These are phyloP conservation scores for Palythoa caribaeorum DNA, from an alignment of 92 coral and sea anemone genomes.

Conservation along the genomic window DNA sequence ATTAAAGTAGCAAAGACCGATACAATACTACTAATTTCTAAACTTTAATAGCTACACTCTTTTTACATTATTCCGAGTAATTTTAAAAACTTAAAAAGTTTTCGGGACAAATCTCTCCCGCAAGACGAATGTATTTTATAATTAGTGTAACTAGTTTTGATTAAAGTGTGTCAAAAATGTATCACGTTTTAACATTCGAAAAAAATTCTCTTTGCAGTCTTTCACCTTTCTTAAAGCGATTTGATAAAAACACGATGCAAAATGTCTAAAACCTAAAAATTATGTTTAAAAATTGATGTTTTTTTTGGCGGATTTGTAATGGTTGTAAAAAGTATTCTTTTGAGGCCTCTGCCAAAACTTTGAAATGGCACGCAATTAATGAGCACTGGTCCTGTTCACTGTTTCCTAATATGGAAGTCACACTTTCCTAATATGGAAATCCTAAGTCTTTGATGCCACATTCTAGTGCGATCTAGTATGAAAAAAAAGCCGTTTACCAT, in stretches of 20 bases:
- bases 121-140: background rate
- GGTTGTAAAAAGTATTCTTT: background rate
- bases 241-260: constrained; percentile 29
- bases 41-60: background rate
- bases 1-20: background rate
- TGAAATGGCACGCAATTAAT: background rate
- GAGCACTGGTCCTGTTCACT: background rate
- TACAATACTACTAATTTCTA: background rate
- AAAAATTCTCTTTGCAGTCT: background rate
- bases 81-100: background rate
- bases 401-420: background rate
- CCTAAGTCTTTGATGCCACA: no score
- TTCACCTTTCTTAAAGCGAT: background rate
- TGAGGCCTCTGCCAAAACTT: background rate
- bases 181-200: background rate
- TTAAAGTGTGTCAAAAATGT: background rate
- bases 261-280: constrained; percentile 15
- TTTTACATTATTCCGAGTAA: background rate
- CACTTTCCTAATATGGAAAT: no score
- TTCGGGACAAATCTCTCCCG: background rate
- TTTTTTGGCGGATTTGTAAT: background rate
- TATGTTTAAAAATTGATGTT: background rate
- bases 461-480: no score
- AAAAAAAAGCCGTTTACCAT: no score
- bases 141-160: background rate